phyloP scores from a whole-genome alignment of 2,797 vertebrate species.

The Poecilia picta region DNA sequence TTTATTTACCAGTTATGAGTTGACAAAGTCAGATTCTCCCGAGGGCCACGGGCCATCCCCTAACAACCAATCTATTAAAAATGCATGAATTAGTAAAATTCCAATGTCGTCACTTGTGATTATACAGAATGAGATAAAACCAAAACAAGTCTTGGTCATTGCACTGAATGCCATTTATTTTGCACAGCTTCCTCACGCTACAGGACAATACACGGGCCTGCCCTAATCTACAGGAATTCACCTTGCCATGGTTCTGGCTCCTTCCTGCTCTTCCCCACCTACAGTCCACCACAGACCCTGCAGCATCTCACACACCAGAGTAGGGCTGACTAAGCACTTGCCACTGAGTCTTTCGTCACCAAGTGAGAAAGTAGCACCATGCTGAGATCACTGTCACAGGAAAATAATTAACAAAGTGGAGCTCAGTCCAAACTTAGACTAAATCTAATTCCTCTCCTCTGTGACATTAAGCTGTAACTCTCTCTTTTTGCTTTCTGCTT shows the following conservation, averaged over 20 bases:
- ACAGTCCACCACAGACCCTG: constrained; percentile 63
- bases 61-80: background rate
- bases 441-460: constrained; percentile 71
- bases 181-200: constrained; percentile 26
- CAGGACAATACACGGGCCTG: constrained; percentile 44
- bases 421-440: constrained; percentile 72
- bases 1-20: background rate
- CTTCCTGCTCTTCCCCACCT: constrained; percentile 43
- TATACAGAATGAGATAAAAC: background rate
- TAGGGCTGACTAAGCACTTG: constrained; percentile 74
- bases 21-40: background rate
- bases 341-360: constrained; percentile 61
- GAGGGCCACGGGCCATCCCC: too few species aligned
- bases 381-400: constrained; percentile 75
- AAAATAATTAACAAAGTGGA: constrained; percentile 82
- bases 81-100: background rate
- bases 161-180: constrained; percentile 17
- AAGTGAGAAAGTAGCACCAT: constrained; percentile 62
- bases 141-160: constrained; percentile 4
- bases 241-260: constrained; percentile 49
- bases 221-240: constrained; percentile 42
- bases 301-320: constrained; percentile 63
- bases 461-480: constrained; percentile 60
- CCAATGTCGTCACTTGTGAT: background rate
- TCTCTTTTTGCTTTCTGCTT: constrained; percentile 1